phyloP scores from a whole-genome alignment of 2,888 invertebrate genomes.

The Cremastinae sp. region DNA sequence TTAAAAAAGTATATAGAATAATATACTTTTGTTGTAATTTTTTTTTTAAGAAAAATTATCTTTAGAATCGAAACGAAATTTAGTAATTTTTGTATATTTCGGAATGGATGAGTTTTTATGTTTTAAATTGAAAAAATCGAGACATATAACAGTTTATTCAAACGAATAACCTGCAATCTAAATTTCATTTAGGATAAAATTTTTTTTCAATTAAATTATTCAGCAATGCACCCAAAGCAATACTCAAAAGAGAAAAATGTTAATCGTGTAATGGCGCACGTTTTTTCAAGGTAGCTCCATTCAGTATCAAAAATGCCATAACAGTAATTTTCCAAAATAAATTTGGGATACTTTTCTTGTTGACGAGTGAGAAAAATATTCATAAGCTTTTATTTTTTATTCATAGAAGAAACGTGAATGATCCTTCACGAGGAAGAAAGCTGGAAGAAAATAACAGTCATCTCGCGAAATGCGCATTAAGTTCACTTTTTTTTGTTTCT shows the following conservation, averaged over 20 bases:
- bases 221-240: background rate
- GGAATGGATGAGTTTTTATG: too few species aligned
- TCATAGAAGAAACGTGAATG: background rate
- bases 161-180: too few species aligned
- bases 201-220: background rate
- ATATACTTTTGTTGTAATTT: too few species aligned
- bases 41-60: too few species aligned
- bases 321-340: slow-evolving; percentile 4
- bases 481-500: slow-evolving; percentile 19
- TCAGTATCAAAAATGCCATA: slow-evolving; percentile 20
- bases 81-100: too few species aligned
- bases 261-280: slow-evolving; percentile 53
- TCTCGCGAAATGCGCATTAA: slow-evolving; percentile 52
- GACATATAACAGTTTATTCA: too few species aligned
- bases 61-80: too few species aligned
- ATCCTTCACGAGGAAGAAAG: background rate
- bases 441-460: slow-evolving; percentile 21
- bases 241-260: slow-evolving; percentile 27
- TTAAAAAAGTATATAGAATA: too few species aligned
- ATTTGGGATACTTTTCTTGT: background rate
- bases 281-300: slow-evolving; percentile 12
- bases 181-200: too few species aligned
- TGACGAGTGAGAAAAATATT: background rate
- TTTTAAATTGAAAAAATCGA: too few species aligned
- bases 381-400: background rate